These are phyloP conservation scores for Hypotaenidia okinawae DNA, from an alignment of 2,797 vertebrate species.

Conservation along the genomic window DNA sequence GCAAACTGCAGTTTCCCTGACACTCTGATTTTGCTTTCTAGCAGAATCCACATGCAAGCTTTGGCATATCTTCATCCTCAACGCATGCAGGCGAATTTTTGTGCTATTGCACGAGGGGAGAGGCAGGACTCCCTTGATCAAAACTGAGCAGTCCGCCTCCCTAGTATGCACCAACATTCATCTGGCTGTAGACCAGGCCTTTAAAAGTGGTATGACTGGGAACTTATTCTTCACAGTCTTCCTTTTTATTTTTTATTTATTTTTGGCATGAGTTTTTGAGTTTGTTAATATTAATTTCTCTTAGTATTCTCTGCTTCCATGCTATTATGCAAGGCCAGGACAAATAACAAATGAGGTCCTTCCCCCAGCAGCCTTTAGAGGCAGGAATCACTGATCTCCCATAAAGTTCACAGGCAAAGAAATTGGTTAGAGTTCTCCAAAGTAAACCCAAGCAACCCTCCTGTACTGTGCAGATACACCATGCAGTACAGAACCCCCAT, in stretches of 20 bases:
- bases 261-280: not conserved
- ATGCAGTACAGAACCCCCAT: not conserved
- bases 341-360: not conserved
- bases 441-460: not conserved
- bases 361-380: not conserved
- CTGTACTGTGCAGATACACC: not conserved
- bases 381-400: not conserved
- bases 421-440: not conserved
- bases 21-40: not conserved
- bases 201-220: not conserved
- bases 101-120: not conserved
- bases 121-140: not conserved
- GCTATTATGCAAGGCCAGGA: not conserved
- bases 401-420: not conserved
- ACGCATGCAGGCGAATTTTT: fast-evolving
- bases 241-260: not conserved
- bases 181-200: not conserved
- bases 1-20: not conserved
- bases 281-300: not conserved
- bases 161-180: fast-evolving
- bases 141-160: not conserved
- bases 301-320: not conserved
- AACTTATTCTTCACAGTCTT: not conserved
- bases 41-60: not conserved
- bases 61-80: too few relatives aligned